Evolutionary conservation across 1,140 invertebrate genomes (phyloP).

Genomic region (Asobara japonica): DNA sequence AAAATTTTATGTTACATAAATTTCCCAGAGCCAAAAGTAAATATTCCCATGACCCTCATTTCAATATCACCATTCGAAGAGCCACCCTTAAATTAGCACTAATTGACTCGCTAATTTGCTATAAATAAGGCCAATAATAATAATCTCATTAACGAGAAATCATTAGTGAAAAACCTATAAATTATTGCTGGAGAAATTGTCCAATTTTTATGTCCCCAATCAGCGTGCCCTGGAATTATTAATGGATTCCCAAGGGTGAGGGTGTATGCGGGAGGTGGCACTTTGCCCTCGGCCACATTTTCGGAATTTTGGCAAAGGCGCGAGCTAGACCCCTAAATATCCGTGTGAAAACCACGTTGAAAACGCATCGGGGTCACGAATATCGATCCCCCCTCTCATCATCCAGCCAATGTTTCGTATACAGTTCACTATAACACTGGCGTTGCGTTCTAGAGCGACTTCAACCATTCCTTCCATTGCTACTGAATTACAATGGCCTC

Average conservation of each 20-base stretch:
- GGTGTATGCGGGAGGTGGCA: background rate
- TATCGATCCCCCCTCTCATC: conserved; percentile 42
- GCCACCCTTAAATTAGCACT: no score
- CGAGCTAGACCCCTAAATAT: conserved; percentile 39
- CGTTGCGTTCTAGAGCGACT: conserved; percentile 39
- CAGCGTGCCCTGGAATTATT: conserved; percentile 22
- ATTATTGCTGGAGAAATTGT: background rate
- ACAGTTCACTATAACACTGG: background rate
- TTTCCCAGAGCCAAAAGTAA: no score
- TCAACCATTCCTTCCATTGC: conserved; percentile 41
- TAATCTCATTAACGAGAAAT: background rate
- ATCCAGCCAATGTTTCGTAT: background rate
- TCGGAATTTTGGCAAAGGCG: conserved; percentile 25
- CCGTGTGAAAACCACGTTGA: conserved; percentile 42
- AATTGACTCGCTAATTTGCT: background rate
- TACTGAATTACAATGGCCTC: conserved; percentile 52
- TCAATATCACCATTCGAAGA: no score
- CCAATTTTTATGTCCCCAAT: conserved; percentile 16
- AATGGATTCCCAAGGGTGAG: conserved; percentile 16
- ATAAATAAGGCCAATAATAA: background rate
- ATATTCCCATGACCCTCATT: no score
- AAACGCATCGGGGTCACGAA: conserved; percentile 43
- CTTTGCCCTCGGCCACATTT: background rate
- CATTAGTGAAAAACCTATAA: background rate
- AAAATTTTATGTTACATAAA: no score